These are phyloP conservation scores for Anoplophora glabripennis DNA, from an alignment of 1,140 invertebrate genomes.

Conservation along the genomic window DNA sequence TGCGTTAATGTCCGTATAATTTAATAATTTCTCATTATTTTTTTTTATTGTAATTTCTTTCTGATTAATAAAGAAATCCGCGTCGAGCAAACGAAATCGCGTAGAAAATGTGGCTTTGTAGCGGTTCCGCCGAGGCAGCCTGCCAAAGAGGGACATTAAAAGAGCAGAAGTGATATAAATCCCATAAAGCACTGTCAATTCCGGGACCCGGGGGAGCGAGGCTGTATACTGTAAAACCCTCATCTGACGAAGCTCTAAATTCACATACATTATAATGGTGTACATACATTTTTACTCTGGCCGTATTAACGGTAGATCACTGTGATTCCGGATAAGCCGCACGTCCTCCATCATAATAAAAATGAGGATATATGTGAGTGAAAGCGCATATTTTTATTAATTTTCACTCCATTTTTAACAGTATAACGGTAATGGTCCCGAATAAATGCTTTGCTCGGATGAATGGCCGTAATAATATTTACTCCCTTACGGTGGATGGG, in stretches of 20 bases:
- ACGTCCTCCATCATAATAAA: conserved; percentile 44
- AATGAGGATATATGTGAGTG: conserved; percentile 34
- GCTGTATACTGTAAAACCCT: background rate
- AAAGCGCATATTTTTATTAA: conserved; percentile 41
- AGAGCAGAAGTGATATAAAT: conserved; percentile 2
- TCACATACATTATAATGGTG: conserved; percentile 41
- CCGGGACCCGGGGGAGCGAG: background rate
- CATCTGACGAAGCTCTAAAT: conserved; percentile 30
- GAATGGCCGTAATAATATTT: conserved; percentile 35
- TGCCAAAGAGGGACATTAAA: no score
- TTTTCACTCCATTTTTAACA: conserved; percentile 39
- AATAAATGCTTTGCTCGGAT: conserved; percentile 26
- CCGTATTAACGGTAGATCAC: conserved; percentile 40
- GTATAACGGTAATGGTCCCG: conserved; percentile 24
- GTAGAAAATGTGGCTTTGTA: no score
- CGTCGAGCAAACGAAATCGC: no score
- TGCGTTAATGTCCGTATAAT: no score
- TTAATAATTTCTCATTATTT: no score
- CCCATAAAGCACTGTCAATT: background rate
- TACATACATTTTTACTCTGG: conserved; percentile 44
- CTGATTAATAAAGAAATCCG: no score
- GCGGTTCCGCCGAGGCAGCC: no score
- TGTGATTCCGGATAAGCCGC: conserved; percentile 28
- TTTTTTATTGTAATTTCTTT: no score
- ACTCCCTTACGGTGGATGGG: conserved; percentile 10